A percentile compares a stretch with the other conserved stretches of the same genome.
phyloP scores from a whole-genome alignment of 1,140 invertebrate genomes.

The Euura saliciscinereae region DNA sequence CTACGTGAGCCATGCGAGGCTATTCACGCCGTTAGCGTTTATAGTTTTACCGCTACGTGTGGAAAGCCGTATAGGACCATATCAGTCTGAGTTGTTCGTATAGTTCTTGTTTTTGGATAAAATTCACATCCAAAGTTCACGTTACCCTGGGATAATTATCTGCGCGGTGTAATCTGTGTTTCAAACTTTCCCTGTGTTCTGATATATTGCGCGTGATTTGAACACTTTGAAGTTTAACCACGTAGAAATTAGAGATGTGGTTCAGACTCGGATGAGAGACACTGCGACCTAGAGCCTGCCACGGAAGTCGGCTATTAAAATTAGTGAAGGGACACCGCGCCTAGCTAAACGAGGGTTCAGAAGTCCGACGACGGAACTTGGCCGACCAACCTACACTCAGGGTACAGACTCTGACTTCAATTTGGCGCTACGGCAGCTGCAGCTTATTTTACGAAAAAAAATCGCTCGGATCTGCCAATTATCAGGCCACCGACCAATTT shows the following conservation, averaged over 20 bases:
- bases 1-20: background rate
- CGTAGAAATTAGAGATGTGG: background rate
- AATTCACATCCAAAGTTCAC: background rate
- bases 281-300: background rate
- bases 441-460: background rate
- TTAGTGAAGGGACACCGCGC: constrained; percentile 3
- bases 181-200: background rate
- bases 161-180: background rate
- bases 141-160: background rate
- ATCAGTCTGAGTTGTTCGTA: background rate
- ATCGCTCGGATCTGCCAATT: background rate
- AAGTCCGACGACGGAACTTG: background rate
- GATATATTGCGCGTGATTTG: background rate
- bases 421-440: background rate
- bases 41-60: background rate
- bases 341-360: background rate
- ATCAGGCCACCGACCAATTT: background rate
- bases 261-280: background rate
- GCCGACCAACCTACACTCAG: background rate
- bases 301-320: constrained; percentile 7
- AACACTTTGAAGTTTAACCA: background rate
- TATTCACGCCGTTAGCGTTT: background rate
- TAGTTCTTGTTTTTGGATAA: background rate
- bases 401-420: background rate
- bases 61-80: background rate